Base-by-base conservation (phyloP, 2,888 invertebrate genomes). In the Drosophila nr. perissopoda region DNA sequence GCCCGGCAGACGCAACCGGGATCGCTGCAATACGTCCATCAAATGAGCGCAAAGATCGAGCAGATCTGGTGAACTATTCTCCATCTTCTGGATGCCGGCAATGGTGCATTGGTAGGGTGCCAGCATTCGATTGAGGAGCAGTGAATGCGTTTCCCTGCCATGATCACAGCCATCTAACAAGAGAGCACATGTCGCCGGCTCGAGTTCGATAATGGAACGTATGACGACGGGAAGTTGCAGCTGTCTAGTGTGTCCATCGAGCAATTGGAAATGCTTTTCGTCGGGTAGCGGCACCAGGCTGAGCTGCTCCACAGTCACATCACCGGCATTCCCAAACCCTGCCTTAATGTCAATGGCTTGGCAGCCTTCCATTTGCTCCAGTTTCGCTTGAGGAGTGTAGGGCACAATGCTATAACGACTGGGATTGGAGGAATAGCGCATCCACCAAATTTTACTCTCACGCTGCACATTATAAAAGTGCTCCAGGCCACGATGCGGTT, bases 361-460 rank as follows among this genome's bases (percentile, higher is more conserved):
- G 16, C 62, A 73, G 4, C 68, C 67, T 2, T 68, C 58, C 1
- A 27, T 21, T 7, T 59, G 59, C 0, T 71, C 52, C 1, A 31
- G 46, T 13, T 69, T 60, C 0, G 56, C 13, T 63, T 94, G 93
- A 42, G 88, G 85, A 31, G 93, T 92, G 46, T 90, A 91, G 56
- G 94, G 76, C 4, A 84, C 82, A 25, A 96, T 91, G 48, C 92
- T 91, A 92, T 96, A 97, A 56, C 96, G 94, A 70, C 96, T 96
- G 18, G 97, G 97, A 82, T 95, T 95, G 4, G 95, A 95, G 68
- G 96, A 96, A 91, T 96, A 95, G 95, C 96, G 96, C 93, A 97
- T 95, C 97, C 97, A 97, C 97, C 97, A 97, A 82, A 96, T 95
- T 91, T 96, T 96, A 65, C 97, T 94, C 86, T 96, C 96, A 73